Evolutionary conservation across 2,797 vertebrate genomes (phyloP), one percentile per base, ranked within the genome.

Genomic region (Pantherophis vulpinus): DNA sequence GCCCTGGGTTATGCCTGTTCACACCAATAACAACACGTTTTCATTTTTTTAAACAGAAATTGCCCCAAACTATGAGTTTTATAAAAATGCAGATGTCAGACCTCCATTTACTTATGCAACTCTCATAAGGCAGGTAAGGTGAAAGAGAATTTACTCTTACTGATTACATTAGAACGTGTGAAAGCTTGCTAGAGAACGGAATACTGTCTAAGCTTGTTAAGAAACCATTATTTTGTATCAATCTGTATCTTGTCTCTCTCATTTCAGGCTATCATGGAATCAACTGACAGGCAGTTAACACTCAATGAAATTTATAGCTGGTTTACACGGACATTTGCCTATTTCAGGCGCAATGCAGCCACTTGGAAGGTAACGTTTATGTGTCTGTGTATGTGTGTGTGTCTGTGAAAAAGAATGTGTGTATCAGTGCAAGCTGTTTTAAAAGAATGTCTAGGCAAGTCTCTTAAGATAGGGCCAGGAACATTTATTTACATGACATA

Each of bases 221-320:
- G 98, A 98, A 99, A 98, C 98, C 97, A 96, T 98, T 98, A 98
- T 98, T 98, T 98, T 98, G 98, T 98, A 99, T 98, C 98, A 98
- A 97, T 97, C 95, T 97, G 97, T 96, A 97, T 98, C 98, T 98
- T 98, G 97, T 99, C 98, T 99, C 98, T 99, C 98, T 99, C 98
- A 98, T 99, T 98, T 97, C 98, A 99, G 99, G 99, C 99, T 98
- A 99, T 99, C 98, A 99, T 99, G 99, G 99, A 99, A 98, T 99
- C 99, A 93, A 97, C 97, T 97, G 99, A 99, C 98, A 99, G 99
- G 98, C 99, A 99, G 99, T 98, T 99, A 98, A 99, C 99, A 96
- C 99, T 99, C 98, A 99, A 99, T 98, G 99, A 99, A 99, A 99
- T 99, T 98, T 99, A 99, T 98, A 99, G 99, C 99, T 99, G 99